Evolutionary conservation across 2,113 vertebrate species (phyloP).

Genomic region (Tauraco erythrolophus): DNA sequence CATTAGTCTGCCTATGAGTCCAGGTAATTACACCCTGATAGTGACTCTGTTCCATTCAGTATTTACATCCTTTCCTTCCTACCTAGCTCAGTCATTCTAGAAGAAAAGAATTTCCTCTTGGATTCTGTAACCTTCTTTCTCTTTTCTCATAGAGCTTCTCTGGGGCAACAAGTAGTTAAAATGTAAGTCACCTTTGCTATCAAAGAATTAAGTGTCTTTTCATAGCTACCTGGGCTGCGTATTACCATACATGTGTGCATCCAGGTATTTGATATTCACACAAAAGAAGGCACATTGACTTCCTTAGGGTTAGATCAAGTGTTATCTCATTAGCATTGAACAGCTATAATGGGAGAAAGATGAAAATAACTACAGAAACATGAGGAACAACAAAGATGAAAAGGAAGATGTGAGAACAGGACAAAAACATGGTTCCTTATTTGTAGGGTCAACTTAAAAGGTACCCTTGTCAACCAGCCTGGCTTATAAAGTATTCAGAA

Average conservation of each 20-base stretch:
- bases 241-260: background rate
- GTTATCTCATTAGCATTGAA: conserved; percentile 7
- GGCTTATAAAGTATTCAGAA: background rate
- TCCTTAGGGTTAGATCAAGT: background rate
- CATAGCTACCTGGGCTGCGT: background rate
- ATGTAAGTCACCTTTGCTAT: background rate
- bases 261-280: background rate
- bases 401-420: background rate
- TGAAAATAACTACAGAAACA: conserved; percentile 43
- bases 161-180: background rate
- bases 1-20: background rate
- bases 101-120: background rate
- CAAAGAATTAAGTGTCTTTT: background rate
- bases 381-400: conserved; percentile 28
- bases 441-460: conserved; percentile 32
- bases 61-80: background rate
- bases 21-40: background rate
- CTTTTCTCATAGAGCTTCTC: background rate
- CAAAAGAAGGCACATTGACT: background rate
- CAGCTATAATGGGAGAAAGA: background rate
- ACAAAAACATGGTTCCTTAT: background rate
- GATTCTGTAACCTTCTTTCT: background rate
- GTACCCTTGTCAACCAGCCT: background rate
- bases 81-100: background rate
- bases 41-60: background rate